Conservation (phyloP, 2,113 vertebrate genomes). For the Corydoras maculifer region DNA sequence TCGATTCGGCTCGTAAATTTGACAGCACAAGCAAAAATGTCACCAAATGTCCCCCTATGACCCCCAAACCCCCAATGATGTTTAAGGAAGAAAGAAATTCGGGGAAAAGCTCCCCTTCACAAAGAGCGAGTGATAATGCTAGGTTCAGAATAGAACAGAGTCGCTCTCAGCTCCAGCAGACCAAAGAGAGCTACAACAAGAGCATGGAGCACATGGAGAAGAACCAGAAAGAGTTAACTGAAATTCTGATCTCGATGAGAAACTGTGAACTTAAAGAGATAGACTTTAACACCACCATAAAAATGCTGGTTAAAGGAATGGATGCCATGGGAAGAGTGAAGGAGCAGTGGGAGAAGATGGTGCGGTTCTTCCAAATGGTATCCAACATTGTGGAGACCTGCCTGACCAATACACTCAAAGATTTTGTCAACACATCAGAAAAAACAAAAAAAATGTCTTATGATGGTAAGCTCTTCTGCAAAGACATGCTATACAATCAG, state of each 20-base stretch:
- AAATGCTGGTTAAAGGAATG: not conserved
- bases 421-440: slow-evolving; percentile 25
- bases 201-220: not conserved
- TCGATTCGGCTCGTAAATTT: slow-evolving; percentile 16
- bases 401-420: slow-evolving; percentile 34
- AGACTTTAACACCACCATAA: slow-evolving; percentile 1
- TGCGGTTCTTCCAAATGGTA: slow-evolving; percentile 45
- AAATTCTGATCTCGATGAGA: not conserved
- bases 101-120: not conserved
- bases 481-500: slow-evolving; percentile 48
- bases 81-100: slow-evolving; percentile 8
- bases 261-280: not conserved
- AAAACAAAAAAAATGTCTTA: slow-evolving; percentile 18
- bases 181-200: not conserved
- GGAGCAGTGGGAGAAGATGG: slow-evolving; percentile 53
- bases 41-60: slow-evolving; percentile 24
- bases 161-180: not conserved
- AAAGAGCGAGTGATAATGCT: not conserved
- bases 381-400: slow-evolving; percentile 45
- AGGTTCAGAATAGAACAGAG: not conserved
- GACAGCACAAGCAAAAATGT: slow-evolving; percentile 27
- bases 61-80: slow-evolving; percentile 31
- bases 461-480: slow-evolving; percentile 26
- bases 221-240: not conserved
- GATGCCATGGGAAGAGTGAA: not conserved